Base-by-base conservation (phyloP, 2,797 vertebrate genomes). In the Enteromius mattozi region DNA sequence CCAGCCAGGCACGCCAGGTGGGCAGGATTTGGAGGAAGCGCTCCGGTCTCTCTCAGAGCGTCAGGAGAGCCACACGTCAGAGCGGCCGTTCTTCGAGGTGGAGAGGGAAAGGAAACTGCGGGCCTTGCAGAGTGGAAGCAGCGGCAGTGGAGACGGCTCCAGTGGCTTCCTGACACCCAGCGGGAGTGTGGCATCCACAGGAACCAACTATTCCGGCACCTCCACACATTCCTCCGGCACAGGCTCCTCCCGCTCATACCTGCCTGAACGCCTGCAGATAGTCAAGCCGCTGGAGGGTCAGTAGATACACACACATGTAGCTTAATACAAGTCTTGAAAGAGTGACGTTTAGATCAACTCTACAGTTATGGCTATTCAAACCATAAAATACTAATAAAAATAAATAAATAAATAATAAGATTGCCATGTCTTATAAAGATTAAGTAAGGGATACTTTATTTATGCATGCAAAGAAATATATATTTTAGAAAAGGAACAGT, bases 221-320 rank as follows among this genome's bases (percentile, higher is more conserved):
- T 97, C 96, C 0, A 94, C 93, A n/a, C 93, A 94, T 90, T 96
- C 95, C 0, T 93, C 92, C 0, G 92, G 89, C 87, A 96, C 97
- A 9, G 91, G 94, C 1, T 89, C 96, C 65, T 96, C 96, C n/a
- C 94, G 96, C 81, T 93, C 94, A 16, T 93, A 94, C 91, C 93
- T 97, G 85, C 96, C 95, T 0, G 96, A 97, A 87, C 96, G 97
- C 40, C 95, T 98, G 89, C 96, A 97, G 94, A 96, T 97, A 0
- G 89, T 98, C 85, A 96, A 98, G 91, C 96, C 95, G 0, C 91
- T 98, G 92, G 97, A 97, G 95, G 96, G 96, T 96, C 91, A 94
- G 93, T 63, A 61, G 12, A 84, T n/a, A 6, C 3, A 10, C 9
- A 42, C 40, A 42, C 2, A 59, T 12, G 49, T 17, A 71, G 7